Evolutionary conservation across 2,113 vertebrate genomes (phyloP), one percentile per base, ranked within the genome.

Genomic region (Dromiciops gliroides): DNA sequence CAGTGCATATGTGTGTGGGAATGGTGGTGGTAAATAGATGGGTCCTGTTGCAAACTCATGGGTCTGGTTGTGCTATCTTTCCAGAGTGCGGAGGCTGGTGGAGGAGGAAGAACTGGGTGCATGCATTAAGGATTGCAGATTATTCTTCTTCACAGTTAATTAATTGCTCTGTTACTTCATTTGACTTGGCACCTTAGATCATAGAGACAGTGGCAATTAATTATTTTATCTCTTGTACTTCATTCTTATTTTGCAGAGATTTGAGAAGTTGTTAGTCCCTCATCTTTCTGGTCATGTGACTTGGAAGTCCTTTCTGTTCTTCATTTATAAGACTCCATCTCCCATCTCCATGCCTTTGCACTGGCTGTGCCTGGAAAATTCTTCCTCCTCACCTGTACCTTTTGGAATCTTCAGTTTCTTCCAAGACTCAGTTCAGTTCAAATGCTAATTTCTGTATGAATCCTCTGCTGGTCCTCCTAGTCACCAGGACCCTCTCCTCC

Each of bases 281-380:
- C n/a, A 44, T 83, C 67, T 44, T 83, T 1, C 23, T 22, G 67
- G 67, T 83, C 67, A 23, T 22, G n/a, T 83, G 37, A n/a, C 67
- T 44, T 19, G 93, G 50, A 89, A 90, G 51, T 90, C 94, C 28
- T 96, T 94, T 1, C 60, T 51, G 12, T 96, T 95, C 96, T 91
- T 28, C 91, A 2, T 49, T 25, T 6, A 90, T 11, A 19, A 7
- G 50, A 51, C 91, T 16, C 44, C 95, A 2, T 48, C 92, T 93
- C 90, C 91, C 26, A 92, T 49, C 49, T 95, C 94, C 92, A 51
- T 24, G 25, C 51, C 28, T 95, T 94, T 96, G 50, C n/a, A 48
- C 16, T 92, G 52, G 23, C 92, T 92, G 75, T n/a, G 56, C 92
- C 49, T 60, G 56, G 93, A 83, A 93, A 56, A 19, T 25, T 93